Conservation (phyloP, 2,797 vertebrate species). For the Hydrolagus colliei region DNA sequence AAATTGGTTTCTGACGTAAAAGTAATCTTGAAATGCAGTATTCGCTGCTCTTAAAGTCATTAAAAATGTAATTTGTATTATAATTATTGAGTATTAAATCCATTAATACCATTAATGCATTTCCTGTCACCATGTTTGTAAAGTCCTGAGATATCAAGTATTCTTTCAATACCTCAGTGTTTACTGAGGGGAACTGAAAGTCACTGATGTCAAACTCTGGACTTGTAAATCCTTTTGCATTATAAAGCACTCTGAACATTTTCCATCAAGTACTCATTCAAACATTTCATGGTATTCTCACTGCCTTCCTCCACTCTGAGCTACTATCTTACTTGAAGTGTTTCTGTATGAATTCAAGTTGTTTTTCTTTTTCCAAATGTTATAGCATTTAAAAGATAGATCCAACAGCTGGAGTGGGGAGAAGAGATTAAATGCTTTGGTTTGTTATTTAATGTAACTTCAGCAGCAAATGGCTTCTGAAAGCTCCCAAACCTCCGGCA, state of each 20-base stretch:
- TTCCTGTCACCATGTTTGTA: background rate
- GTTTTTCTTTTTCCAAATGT: too few relatives aligned
- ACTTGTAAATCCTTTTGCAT: background rate
- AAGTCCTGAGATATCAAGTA: background rate
- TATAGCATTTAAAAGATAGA: too few relatives aligned
- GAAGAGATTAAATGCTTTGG: too few relatives aligned
- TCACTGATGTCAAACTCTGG: too few relatives aligned
- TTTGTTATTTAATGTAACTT: too few relatives aligned
- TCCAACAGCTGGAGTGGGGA: too few relatives aligned
- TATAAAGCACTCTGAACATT: too few relatives aligned
- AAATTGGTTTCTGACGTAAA: background rate
- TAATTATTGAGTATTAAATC: background rate
- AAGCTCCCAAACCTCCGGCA: too few relatives aligned
- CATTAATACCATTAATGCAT: conserved; percentile 7
- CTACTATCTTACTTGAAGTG: background rate
- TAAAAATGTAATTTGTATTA: conserved; percentile 16
- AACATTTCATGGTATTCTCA: background rate
- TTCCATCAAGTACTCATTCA: too few relatives aligned
- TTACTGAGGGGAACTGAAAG: background rate
- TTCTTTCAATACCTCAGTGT: background rate
- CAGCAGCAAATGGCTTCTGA: too few relatives aligned
- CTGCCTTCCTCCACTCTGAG: background rate
- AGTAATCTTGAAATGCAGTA: conserved; percentile 17
- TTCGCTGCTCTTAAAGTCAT: conserved; percentile 32
- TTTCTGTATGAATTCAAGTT: background rate